Base-by-base conservation (phyloP, 2,888 invertebrate species). In the Xylota sylvarum region DNA sequence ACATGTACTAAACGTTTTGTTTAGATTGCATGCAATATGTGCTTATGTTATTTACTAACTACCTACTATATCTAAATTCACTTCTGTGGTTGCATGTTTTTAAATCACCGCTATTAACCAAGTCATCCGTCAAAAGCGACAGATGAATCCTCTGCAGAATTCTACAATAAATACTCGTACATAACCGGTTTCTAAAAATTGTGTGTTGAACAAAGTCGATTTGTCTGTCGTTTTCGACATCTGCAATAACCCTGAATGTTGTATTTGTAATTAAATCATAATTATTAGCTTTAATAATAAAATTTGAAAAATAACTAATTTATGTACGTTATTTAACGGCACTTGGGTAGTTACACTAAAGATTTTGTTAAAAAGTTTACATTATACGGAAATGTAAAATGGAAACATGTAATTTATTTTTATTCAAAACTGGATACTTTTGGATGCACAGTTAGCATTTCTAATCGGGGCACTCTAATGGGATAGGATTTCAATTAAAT, bases 1-100 rank as follows among this genome's bases (percentile, higher is more conserved):
- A 56, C 37, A 55, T 6, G 40, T 23, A 35, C n/a, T 32, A 48
- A 9, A 64, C 43, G 43, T 4, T 32, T 60, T 35, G 12, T 37
- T 65, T 58, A 1, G 5, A 62, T 40, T 40, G 72, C 72, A 79
- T 79, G 72, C 23, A 56, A 14, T 9, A 19, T 55, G 32, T 43
- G 60, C 50, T 32, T 55, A 10, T n/a, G 6, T 55, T 52, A 2
- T 32, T 40, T 52, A 55, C 23, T 12, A n/a, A 37, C 10, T 52
- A 55, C 23, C 7, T 10, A 37, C 10, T 37, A 6, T 37, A 9
- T 60, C 27, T 30, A 62, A 43, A 14, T 9, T 48, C 0, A 23
- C 9, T 52, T 62, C 43, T 55, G n/a, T 70, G 43, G 12, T n/a
- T 43, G 35, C 48, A 55, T 64, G 37, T 79, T 35, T 17, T 12